Conservation (phyloP, 2,888 invertebrate species). For the Orgyia antiqua region DNA sequence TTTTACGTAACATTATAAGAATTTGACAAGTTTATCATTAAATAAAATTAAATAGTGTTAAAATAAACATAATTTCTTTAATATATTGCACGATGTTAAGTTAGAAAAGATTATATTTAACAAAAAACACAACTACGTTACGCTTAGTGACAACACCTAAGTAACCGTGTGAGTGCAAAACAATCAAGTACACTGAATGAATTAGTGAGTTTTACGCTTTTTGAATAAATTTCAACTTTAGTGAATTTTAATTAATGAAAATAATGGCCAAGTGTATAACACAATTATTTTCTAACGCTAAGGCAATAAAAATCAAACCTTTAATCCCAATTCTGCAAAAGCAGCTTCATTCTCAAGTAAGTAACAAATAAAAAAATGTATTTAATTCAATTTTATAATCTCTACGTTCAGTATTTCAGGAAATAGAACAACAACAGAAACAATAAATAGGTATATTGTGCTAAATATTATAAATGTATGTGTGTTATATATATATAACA, state of each 20-base stretch:
- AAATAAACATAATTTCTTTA: neutral
- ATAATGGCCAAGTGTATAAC: conserved; percentile 42
- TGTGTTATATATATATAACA: too few relatives aligned
- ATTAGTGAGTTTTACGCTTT: too few relatives aligned
- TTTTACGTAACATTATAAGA: neutral
- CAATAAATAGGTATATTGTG: too few relatives aligned
- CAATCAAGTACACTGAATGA: neutral
- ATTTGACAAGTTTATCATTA: neutral
- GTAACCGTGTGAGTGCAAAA: neutral
- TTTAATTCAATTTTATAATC: too few relatives aligned
- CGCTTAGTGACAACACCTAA: neutral
- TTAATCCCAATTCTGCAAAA: conserved; percentile 16
- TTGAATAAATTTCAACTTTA: too few relatives aligned
- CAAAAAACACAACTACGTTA: neutral
- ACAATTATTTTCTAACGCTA: conserved; percentile 32
- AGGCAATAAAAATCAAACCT: conserved; percentile 19
- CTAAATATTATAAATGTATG: too few relatives aligned
- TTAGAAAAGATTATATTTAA: neutral
- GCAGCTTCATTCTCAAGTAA: conserved; percentile 41
- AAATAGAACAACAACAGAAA: too few relatives aligned
- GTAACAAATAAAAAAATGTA: too few relatives aligned
- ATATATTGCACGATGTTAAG: neutral
- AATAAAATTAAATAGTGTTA: too few relatives aligned
- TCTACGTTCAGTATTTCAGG: too few relatives aligned
- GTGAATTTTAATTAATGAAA: too few relatives aligned